phyloP scores from a whole-genome alignment of 2,113 vertebrate genomes.

The Struthio camelus region DNA sequence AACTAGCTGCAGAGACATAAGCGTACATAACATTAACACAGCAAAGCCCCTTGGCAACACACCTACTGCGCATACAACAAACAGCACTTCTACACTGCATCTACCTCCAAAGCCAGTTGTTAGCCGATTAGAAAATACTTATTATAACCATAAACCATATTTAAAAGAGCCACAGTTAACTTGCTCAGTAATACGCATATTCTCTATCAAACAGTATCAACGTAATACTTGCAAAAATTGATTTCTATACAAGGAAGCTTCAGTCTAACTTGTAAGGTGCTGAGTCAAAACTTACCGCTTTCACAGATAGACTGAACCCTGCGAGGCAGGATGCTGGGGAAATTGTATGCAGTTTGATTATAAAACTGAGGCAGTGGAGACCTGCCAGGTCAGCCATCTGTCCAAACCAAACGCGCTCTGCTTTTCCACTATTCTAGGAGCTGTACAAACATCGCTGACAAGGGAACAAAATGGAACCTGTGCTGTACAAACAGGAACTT shows the following conservation, averaged over 20 bases:
- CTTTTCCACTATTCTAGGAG: constrained; percentile 70
- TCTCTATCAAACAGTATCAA: not conserved
- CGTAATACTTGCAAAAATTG: not conserved
- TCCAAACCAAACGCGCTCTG: constrained; percentile 67
- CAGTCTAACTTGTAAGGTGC: not conserved
- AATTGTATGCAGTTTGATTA: constrained; percentile 60
- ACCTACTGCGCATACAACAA: not conserved
- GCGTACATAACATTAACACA: not conserved
- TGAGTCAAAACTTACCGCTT: constrained; percentile 55
- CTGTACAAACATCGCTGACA: constrained; percentile 69
- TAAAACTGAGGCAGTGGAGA: constrained; percentile 60
- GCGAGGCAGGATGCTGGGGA: constrained; percentile 70
- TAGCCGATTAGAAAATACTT: not conserved
- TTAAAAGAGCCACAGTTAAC: not conserved
- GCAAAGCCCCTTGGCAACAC: not conserved
- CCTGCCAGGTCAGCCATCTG: constrained; percentile 74
- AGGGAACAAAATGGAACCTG: constrained; percentile 70
- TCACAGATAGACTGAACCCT: constrained; percentile 23
- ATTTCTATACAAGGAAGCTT: constrained; percentile 52
- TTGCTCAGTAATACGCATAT: not conserved
- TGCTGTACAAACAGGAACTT: constrained; percentile 73
- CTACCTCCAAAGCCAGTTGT: not conserved
- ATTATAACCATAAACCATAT: not conserved
- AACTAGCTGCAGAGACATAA: not conserved
- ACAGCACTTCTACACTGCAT: not conserved